Evolutionary conservation across 2,113 vertebrate species (phyloP).

Genomic region (Periophthalmodon schlosseri): DNA sequence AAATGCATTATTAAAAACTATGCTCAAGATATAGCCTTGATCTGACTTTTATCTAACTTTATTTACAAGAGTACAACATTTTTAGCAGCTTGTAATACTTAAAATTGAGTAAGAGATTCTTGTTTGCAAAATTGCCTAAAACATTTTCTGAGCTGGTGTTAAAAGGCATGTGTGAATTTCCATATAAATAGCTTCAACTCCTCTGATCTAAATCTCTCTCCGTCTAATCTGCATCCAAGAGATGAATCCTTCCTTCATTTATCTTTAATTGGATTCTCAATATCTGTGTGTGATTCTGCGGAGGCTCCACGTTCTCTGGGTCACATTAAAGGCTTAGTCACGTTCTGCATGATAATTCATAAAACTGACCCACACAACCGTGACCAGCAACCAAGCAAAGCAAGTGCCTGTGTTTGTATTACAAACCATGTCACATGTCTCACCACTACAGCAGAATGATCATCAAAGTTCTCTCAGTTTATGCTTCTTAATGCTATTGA

Average conservation of each 20-base stretch:
- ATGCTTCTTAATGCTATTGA: neutral
- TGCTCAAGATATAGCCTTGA: neutral
- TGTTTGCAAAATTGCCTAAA: neutral
- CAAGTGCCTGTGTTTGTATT: conserved; percentile 7
- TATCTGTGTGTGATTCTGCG: conserved; percentile 57
- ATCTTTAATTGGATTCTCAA: conserved; percentile 71
- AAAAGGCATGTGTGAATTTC: conserved; percentile 46
- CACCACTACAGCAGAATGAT: neutral
- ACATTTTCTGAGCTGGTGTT: conserved; percentile 12
- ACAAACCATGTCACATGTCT: conserved; percentile 22
- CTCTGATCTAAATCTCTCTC: conserved; percentile 38
- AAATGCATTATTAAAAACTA: no score
- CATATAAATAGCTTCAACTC: conserved; percentile 55
- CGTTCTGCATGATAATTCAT: conserved; percentile 62
- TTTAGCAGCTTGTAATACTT: neutral
- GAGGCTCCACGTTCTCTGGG: conserved; percentile 54
- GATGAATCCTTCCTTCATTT: conserved; percentile 56
- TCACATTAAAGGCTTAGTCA: conserved; percentile 53
- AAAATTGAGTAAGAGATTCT: neutral
- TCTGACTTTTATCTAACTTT: conserved; percentile 2
- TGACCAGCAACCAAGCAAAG: conserved; percentile 40
- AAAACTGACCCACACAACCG: conserved; percentile 18
- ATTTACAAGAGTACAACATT: neutral
- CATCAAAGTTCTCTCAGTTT: neutral
- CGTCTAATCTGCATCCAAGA: conserved; percentile 47